Evolutionary conservation across 92 coral and sea anemone genomes (phyloP).

Genomic region (Actinernus sp.): DNA sequence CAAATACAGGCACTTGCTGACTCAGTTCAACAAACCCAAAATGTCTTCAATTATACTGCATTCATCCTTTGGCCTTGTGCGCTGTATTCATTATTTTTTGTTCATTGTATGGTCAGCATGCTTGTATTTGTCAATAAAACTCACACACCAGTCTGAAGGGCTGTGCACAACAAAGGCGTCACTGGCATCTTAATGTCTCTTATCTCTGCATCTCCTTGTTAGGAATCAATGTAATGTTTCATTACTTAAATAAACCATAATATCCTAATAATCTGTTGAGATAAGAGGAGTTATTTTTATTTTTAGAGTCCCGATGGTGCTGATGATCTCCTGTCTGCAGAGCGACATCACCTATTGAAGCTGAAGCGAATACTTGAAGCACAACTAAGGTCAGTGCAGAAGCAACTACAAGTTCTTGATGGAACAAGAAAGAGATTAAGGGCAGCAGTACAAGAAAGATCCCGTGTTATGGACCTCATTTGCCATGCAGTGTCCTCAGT

Average conservation of each 20-base stretch:
- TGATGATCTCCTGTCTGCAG: slow-evolving; percentile 87
- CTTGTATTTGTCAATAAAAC: too few relatives aligned
- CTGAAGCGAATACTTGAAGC: slow-evolving; percentile 92
- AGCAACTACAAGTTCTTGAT: slow-evolving; percentile 96
- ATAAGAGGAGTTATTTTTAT: background rate
- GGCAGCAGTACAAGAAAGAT: slow-evolving; percentile 88
- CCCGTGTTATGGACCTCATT: slow-evolving; percentile 90
- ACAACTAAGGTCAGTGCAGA: slow-evolving; percentile 95
- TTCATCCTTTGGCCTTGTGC: too few relatives aligned
- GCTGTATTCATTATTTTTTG: too few relatives aligned
- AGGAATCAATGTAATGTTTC: background rate
- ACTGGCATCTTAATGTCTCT: too few relatives aligned
- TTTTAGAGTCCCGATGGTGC: slow-evolving; percentile 93
- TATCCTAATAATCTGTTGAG: too few relatives aligned
- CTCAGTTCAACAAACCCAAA: too few relatives aligned
- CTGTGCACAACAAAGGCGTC: too few relatives aligned
- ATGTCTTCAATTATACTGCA: too few relatives aligned
- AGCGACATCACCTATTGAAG: slow-evolving; percentile 85
- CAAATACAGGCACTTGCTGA: too few relatives aligned
- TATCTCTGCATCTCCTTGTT: too few relatives aligned
- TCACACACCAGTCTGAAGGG: too few relatives aligned
- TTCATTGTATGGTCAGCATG: too few relatives aligned
- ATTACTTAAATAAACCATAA: background rate
- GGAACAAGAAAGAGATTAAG: slow-evolving; percentile 84
- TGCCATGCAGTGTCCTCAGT: slow-evolving; percentile 98